Percentiles rank a stretch among this genome's conserved stretches.
These are phyloP conservation scores for Drosophila mimica DNA, from an alignment of 2,888 invertebrate genomes.

Conservation along the genomic window DNA sequence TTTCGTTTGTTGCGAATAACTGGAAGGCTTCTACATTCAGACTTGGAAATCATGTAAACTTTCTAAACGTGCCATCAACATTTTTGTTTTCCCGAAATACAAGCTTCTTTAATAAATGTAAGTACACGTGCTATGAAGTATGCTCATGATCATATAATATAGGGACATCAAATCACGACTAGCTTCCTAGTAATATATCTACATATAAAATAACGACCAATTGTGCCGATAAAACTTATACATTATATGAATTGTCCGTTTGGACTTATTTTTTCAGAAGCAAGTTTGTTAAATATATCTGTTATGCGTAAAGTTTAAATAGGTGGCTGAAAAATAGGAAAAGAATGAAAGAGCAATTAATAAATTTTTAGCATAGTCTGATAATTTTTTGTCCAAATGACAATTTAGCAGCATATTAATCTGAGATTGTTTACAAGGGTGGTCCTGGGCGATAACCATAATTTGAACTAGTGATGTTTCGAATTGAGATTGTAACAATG, in stretches of 20 bases:
- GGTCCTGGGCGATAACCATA: too few species aligned
- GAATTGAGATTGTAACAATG: not conserved
- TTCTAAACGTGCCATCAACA: not conserved
- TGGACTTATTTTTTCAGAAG: not conserved
- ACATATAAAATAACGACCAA: not conserved
- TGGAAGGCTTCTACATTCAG: not conserved
- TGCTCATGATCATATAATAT: not conserved
- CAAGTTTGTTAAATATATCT: not conserved
- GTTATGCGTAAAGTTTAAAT: not conserved
- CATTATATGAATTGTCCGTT: not conserved
- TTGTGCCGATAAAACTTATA: not conserved
- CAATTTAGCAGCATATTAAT: not conserved
- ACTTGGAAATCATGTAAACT: slow-evolving; percentile 4
- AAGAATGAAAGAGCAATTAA: not conserved
- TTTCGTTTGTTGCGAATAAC: not conserved
- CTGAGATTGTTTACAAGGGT: not conserved
- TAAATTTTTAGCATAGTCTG: not conserved
- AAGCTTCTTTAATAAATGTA: slow-evolving; percentile 91
- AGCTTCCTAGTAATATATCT: not conserved
- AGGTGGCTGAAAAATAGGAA: not conserved
- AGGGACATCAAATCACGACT: not conserved
- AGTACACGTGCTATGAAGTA: slow-evolving; percentile 74
- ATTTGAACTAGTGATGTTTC: not conserved
- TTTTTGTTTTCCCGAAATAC: slow-evolving; percentile 74
- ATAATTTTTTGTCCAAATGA: not conserved